Conservation (phyloP, 2,888 invertebrate genomes). For the Neoitamus cyanurus region DNA sequence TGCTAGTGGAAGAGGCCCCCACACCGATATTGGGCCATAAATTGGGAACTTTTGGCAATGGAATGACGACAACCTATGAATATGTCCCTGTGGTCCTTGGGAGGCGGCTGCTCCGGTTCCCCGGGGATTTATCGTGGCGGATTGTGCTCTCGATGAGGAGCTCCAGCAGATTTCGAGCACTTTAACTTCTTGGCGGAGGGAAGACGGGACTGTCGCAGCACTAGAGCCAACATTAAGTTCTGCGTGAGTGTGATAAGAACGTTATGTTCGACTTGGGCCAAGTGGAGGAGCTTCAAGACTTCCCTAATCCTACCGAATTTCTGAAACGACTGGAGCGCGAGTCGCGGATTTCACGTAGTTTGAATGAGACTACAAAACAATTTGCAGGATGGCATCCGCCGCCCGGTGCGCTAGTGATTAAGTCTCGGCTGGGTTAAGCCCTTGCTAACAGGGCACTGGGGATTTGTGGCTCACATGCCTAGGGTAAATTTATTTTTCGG, state of each 20-base stretch:
- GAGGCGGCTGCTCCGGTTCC: neutral
- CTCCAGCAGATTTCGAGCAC: neutral
- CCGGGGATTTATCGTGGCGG: neutral
- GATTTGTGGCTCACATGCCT: neutral
- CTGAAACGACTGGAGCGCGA: neutral
- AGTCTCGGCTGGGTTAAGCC: neutral
- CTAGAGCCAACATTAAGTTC: neutral
- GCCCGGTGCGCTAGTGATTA: neutral
- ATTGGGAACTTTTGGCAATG: conserved; percentile 24
- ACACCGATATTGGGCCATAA: conserved; percentile 7
- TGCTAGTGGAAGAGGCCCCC: neutral
- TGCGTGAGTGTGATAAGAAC: conserved; percentile 3
- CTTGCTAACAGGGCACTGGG: neutral
- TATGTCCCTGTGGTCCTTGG: neutral
- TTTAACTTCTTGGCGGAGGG: neutral
- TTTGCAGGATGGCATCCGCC: neutral
- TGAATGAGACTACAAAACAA: conserved; percentile 13
- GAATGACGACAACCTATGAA: conserved; percentile 7
- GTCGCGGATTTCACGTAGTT: neutral
- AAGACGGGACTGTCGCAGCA: neutral
- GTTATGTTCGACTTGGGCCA: neutral
- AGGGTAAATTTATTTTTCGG: neutral
- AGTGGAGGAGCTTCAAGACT: neutral
- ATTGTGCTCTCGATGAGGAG: neutral
- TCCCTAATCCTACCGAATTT: neutral